Percentiles rank a stretch among this genome's conserved stretches.
Conservation (phyloP, 2,797 vertebrate genomes). For the Bradypodion pumilum region DNA sequence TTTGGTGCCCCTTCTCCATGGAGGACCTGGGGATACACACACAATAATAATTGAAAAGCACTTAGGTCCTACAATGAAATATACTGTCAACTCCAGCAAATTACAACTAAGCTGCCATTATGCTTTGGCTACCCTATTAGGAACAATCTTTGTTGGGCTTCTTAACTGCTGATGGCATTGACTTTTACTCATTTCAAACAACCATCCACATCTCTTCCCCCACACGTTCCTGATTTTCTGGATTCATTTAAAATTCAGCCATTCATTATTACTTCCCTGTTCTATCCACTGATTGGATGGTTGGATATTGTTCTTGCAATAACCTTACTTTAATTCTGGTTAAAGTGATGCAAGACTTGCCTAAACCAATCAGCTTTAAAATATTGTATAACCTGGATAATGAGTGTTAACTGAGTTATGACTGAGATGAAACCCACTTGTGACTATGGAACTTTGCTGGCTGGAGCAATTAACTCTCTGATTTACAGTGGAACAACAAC, state of each 20-base stretch:
- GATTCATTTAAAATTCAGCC: neutral
- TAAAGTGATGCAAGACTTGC: conserved; percentile 1
- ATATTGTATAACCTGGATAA: conserved; percentile 7
- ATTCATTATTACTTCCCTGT: neutral
- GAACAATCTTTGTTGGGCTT: neutral
- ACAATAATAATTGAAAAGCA: neutral
- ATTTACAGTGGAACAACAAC: conserved; percentile 16
- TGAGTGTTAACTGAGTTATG: conserved; percentile 11
- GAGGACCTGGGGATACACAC: neutral
- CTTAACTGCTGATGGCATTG: neutral
- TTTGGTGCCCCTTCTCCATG: too few species aligned
- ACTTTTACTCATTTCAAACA: conserved; percentile 9
- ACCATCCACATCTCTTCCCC: neutral
- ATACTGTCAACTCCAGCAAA: neutral
- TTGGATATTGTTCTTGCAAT: conserved; percentile 12
- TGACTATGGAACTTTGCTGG: neutral
- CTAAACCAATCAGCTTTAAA: conserved; percentile 14
- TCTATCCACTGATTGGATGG: conserved; percentile 1
- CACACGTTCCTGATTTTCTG: conserved; percentile 3
- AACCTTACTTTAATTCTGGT: conserved; percentile 5
- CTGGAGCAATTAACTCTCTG: conserved; percentile 7
- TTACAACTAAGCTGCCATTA: neutral
- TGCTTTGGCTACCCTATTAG: neutral
- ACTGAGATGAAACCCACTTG: conserved; percentile 9
- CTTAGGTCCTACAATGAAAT: neutral